These are phyloP conservation scores for Acrossocheilus fasciatus DNA, from an alignment of 2,797 vertebrate species.

Conservation along the genomic window DNA sequence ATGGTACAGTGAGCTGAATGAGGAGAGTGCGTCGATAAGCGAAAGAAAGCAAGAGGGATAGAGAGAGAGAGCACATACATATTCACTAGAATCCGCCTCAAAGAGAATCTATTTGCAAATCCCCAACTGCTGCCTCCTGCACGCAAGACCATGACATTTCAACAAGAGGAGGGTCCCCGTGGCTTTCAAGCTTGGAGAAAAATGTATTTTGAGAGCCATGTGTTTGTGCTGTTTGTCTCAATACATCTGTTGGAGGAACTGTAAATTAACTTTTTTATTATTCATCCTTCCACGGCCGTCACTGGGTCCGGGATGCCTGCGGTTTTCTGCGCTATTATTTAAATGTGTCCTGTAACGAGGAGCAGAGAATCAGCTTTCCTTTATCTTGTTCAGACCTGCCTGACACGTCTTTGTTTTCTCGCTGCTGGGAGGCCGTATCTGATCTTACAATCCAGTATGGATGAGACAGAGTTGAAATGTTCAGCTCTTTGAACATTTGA, in stretches of 20 bases:
- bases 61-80: constrained; percentile 70
- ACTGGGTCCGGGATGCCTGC: constrained; percentile 72
- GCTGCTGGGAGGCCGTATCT: not conserved
- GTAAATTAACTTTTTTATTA: constrained; percentile 76
- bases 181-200: constrained; percentile 70
- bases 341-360: constrained; percentile 31
- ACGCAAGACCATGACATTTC: constrained; percentile 76
- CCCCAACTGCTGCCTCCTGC: constrained; percentile 73
- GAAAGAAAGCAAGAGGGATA: constrained; percentile 38
- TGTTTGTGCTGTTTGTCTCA: constrained; percentile 73
- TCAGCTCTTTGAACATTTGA: constrained; percentile 23
- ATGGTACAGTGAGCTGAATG: constrained; percentile 63
- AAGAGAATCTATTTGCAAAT: constrained; percentile 79
- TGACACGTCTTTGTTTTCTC: constrained; percentile 17
- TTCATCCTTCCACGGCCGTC: constrained; percentile 71
- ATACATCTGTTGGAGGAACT: constrained; percentile 72
- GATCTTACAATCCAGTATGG: constrained; percentile 9
- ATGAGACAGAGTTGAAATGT: not conserved
- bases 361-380: constrained; percentile 8
- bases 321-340: constrained; percentile 30
- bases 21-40: constrained; percentile 59
- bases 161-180: constrained; percentile 71
- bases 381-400: constrained; percentile 40
- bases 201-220: constrained; percentile 72
- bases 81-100: constrained; percentile 75